Evolutionary conservation across 2,113 vertebrate species (phyloP), one percentile per base, ranked within the genome.

Genomic region (Anarhynchus alexandrinus): DNA sequence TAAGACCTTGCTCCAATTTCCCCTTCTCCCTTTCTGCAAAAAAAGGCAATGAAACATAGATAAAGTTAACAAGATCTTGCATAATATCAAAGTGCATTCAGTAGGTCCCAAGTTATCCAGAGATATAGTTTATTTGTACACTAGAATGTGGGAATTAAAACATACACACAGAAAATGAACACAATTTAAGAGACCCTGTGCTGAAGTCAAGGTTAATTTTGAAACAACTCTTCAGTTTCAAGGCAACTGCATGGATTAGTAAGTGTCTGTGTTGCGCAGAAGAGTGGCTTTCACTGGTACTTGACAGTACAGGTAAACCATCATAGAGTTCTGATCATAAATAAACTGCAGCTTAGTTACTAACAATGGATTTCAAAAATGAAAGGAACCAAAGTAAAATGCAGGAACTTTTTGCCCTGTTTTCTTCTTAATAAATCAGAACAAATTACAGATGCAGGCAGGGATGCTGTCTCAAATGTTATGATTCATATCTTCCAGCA

Each of bases 41-140:
- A 96, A 85, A 97, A 66, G 91, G 90, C 95, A 95, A 86, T 43
- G 94, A 97, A 97, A 98, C 94, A 97, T 92, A 97, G 96, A 98
- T 96, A 97, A 97, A 97, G 88, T 97, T 98, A 98, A 97, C 93
- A 98, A 98, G 96, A 98, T 96, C 90, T 96, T 98, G 90, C 94
- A 96, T 97, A 97, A 97, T 97, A 97, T 98, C 93, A 97, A 98
- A 98, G 96, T 90, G 57, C 65, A 93, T 97, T 96, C 42, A 30
- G 90, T 84, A 84, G 69, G 93, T 92, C 96, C 97, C 97, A 91
- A 92, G 97, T 88, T 93, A 95, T 96, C 83, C 93, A 96, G 94
- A 72, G 47, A 85, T 61, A 67, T 21, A 76, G 92, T 91, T 96
- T 96, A 92, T 90, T 95, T 94, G 84, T 88, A 55, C 83, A 65